Base-by-base conservation (phyloP, 2,797 vertebrate genomes). In the Chaenodraco wilsoni region DNA sequence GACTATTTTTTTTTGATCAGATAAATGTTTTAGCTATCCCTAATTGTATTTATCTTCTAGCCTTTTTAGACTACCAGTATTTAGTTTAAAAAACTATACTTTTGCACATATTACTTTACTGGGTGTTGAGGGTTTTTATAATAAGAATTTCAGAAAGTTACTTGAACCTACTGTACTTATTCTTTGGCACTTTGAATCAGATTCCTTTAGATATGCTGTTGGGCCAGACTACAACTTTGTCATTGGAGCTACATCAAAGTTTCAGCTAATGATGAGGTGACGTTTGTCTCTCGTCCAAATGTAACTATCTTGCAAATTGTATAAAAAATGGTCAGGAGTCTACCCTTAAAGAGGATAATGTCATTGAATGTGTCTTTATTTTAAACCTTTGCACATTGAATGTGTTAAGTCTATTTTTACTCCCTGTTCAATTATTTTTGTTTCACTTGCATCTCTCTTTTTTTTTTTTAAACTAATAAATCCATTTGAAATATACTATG, bases 401-500 rank as follows among this genome's bases (percentile, higher is more conserved):
- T 62, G 16, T 72, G 12, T 86, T 80, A 16, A 61, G 37, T 84
- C 19, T 85, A 45, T 65, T 81, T 79, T 85, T 77, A 79, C 52
- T 76, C 81, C 12, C 67, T 76, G 49, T 82, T 59, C 19, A 52
- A 67, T 54, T 81, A 23, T 50, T 67, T 84, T 66, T 78, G 69
- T 88, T 80, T 84, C 66, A 83, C 60, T 86, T 75, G 46, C 68
- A 84, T 64, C 3, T 31, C 2, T 21, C 11, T 64, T 72, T 15
- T 84, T 74, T 71, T 23, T 87, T 80, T 84, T 74, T 71, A 37
- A 7, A 75, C 50, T 66, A 91, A 88, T 91, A 92, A 91, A 89
- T 17, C 31, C 9, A 65, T 85, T 82, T 72, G 4, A 65, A 79
- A 79, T 1, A 65, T 44, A 59, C 21, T 78, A 2, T 57, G 51